Evolutionary conservation across 2,113 vertebrate genomes (phyloP).

Genomic region (Carollia perspicillata): DNA sequence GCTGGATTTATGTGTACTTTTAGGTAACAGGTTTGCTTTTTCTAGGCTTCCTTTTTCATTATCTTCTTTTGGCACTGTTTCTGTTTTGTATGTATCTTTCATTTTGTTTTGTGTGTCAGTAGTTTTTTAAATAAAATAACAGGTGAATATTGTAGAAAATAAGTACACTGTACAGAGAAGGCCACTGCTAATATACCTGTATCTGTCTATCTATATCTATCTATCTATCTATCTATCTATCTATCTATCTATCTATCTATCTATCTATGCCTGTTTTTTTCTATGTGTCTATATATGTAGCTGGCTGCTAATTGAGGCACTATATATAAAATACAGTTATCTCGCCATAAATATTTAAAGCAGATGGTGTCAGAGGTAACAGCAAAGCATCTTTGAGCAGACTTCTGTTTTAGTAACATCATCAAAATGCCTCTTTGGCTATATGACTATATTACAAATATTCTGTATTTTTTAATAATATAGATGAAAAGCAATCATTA

Average conservation of each 20-base stretch:
- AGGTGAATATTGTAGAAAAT: not conserved
- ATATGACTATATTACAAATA: not conserved
- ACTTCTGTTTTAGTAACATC: not conserved
- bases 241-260: too few species aligned
- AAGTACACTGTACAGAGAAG: not conserved
- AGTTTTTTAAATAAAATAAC: not conserved
- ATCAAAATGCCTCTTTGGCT: not conserved
- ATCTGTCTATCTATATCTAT: too few species aligned
- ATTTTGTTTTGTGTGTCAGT: not conserved
- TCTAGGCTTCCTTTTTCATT: not conserved
- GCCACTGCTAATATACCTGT: not conserved
- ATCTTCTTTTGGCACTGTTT: not conserved
- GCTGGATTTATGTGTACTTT: not conserved
- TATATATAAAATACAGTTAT: not conserved
- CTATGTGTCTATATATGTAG: too few species aligned
- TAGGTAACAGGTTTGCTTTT: not conserved
- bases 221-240: not conserved
- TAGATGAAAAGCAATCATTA: not conserved
- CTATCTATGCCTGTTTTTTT: not conserved
- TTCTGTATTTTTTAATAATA: not conserved
- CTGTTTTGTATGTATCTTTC: not conserved
- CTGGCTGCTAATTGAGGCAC: not conserved
- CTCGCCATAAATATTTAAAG: not conserved
- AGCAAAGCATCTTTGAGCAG: not conserved
- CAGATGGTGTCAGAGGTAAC: not conserved